A percentile compares a stretch with the other conserved stretches of the same genome.
Conservation (phyloP, 2,888 invertebrate species). For the Yponomeuta evonymella region DNA sequence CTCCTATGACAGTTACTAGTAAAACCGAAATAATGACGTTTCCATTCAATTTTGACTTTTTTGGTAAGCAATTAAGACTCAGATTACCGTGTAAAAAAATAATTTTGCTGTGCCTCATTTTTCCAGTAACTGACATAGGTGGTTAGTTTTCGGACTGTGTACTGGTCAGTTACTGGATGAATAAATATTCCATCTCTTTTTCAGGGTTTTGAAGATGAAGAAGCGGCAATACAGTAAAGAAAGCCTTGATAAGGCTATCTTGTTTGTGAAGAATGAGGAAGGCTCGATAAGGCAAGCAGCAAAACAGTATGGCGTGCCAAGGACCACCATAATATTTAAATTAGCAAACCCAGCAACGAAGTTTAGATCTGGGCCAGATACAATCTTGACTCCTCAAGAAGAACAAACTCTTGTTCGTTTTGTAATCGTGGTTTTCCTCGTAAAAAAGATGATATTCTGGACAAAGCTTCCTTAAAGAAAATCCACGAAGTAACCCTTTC, state of each 20-base stretch:
- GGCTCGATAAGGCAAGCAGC: conserved; percentile 4
- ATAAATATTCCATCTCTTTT: background rate
- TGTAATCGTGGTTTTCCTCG: conserved; percentile 4
- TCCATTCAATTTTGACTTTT: too few relatives aligned
- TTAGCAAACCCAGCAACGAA: background rate
- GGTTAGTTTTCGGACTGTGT: background rate
- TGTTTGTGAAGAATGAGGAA: too few relatives aligned
- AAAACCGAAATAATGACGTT: background rate
- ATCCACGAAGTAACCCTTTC: conserved; percentile 1
- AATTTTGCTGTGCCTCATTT: background rate
- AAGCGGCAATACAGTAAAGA: background rate
- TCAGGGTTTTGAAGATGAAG: background rate
- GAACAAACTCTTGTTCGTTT: conserved; percentile 1
- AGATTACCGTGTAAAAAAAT: background rate
- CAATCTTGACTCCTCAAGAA: conserved; percentile 1
- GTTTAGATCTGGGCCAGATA: conserved; percentile 7
- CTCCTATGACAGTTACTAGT: background rate
- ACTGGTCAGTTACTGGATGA: background rate
- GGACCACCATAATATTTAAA: conserved; percentile 6
- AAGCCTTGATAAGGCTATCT: too few relatives aligned
- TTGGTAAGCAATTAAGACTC: background rate
- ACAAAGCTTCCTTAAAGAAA: background rate
- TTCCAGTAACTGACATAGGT: conserved; percentile 11
- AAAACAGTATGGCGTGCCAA: conserved; percentile 6
- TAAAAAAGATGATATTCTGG: conserved; percentile 7